Percentiles rank a stretch among this genome's conserved stretches.
phyloP scores from a whole-genome alignment of 2,888 invertebrate genomes.

The Leptopilina drosophilae region DNA sequence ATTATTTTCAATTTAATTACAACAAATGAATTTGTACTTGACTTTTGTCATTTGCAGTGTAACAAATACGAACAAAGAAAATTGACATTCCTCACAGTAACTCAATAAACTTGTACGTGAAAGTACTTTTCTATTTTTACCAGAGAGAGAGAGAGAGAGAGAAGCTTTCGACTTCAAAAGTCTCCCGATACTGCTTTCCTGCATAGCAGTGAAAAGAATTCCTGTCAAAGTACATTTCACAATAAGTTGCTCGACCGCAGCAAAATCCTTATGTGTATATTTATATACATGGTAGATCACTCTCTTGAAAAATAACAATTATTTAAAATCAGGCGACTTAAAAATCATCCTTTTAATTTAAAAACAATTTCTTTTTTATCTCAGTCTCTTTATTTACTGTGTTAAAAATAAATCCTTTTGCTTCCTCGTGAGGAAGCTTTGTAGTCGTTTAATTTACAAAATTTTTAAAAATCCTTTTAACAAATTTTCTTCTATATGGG shows the following conservation, averaged over 20 bases:
- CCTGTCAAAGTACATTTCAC: slow-evolving; percentile 38
- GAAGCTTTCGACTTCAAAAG: slow-evolving; percentile 32
- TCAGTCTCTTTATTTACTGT: too few species aligned
- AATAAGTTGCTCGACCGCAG: slow-evolving; percentile 33
- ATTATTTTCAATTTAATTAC: slow-evolving; percentile 1
- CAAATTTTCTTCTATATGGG: too few species aligned
- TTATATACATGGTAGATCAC: background rate
- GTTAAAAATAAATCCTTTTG: too few species aligned
- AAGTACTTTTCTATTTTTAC: slow-evolving; percentile 26
- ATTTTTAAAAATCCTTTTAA: too few species aligned
- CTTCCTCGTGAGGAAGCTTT: too few species aligned
- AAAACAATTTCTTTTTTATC: too few species aligned
- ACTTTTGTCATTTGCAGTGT: slow-evolving; percentile 11
- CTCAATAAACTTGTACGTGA: slow-evolving; percentile 32
- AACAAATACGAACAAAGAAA: slow-evolving; percentile 31
- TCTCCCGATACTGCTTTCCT: slow-evolving; percentile 24
- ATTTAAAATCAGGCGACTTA: background rate
- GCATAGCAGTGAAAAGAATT: slow-evolving; percentile 31
- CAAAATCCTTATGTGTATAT: background rate
- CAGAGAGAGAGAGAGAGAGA: background rate
- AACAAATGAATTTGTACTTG: background rate
- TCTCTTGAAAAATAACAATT: slow-evolving; percentile 10
- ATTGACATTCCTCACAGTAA: slow-evolving; percentile 37
- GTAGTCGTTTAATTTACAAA: too few species aligned
- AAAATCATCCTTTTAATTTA: too few species aligned